phyloP scores from a whole-genome alignment of 2,797 vertebrate genomes.

The Botia almorhae region DNA sequence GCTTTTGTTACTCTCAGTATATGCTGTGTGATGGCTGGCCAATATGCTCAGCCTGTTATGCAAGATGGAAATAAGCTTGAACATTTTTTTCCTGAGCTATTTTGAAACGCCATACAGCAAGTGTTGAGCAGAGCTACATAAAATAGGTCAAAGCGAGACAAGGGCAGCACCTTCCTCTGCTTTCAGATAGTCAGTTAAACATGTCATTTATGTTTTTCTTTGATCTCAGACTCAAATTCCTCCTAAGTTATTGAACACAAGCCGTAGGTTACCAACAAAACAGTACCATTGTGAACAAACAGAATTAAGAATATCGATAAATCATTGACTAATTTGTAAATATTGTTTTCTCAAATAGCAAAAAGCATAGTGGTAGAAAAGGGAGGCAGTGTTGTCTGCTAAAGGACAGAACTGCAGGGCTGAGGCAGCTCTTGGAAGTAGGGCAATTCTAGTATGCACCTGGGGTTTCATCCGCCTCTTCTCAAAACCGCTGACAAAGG shows the following conservation, averaged over 20 bases:
- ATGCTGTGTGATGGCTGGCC: conserved; percentile 37
- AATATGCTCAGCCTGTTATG: conserved; percentile 74
- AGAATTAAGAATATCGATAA: background rate
- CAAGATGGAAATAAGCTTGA: conserved; percentile 80
- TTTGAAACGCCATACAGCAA: conserved; percentile 76
- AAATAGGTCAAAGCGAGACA: conserved; percentile 80
- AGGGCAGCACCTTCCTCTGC: conserved; percentile 65
- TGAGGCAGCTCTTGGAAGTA: conserved; percentile 67
- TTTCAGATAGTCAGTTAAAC: conserved; percentile 43
- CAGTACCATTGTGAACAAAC: background rate
- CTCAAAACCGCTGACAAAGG: conserved; percentile 72
- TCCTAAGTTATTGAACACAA: background rate
- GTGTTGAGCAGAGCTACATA: conserved; percentile 71
- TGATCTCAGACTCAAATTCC: background rate
- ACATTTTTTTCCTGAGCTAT: conserved; percentile 77
- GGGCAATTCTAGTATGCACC: conserved; percentile 73
- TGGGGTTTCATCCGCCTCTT: conserved; percentile 71
- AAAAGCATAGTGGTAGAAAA: conserved; percentile 12
- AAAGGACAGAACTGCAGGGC: background rate
- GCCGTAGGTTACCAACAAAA: background rate
- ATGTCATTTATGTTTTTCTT: background rate
- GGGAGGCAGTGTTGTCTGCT: background rate
- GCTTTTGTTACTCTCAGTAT: background rate
- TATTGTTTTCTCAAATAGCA: conserved; percentile 35
- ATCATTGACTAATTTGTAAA: background rate